Percentiles rank a stretch among this genome's conserved stretches.
phyloP scores from a whole-genome alignment of 2,797 vertebrate genomes.

The Pseudocheirus occidentalis region DNA sequence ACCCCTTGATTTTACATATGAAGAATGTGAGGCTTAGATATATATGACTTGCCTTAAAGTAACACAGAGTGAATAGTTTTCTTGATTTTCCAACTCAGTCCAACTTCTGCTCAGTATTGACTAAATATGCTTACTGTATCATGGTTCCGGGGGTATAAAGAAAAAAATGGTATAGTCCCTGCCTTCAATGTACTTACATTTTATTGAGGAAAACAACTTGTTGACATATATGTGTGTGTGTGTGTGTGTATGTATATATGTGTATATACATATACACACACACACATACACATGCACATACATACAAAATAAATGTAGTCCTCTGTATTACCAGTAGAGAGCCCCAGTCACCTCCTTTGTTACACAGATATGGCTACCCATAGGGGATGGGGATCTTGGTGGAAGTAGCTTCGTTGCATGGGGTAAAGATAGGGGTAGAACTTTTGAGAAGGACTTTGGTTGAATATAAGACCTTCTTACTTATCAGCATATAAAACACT shows the following conservation, averaged over 20 bases:
- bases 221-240: too few species aligned
- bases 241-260: too few species aligned
- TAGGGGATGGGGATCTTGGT: not conserved
- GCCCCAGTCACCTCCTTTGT: not conserved
- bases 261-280: too few species aligned
- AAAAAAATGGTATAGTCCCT: not conserved
- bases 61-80: not conserved
- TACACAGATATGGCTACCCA: not conserved
- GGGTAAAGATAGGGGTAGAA: not conserved
- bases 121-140: not conserved
- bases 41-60: not conserved
- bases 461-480: not conserved
- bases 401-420: not conserved
- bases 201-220: not conserved
- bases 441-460: not conserved
- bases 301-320: not conserved
- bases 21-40: not conserved
- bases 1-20: not conserved
- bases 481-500: not conserved
- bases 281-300: rapidly evolving
- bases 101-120: not conserved
- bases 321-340: not conserved
- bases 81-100: not conserved
- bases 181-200: not conserved
- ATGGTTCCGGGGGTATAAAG: not conserved